Evolutionary conservation across 2,888 invertebrate genomes (phyloP), one percentile per base, ranked within the genome.

Genomic region (Lepidonotus clava): DNA sequence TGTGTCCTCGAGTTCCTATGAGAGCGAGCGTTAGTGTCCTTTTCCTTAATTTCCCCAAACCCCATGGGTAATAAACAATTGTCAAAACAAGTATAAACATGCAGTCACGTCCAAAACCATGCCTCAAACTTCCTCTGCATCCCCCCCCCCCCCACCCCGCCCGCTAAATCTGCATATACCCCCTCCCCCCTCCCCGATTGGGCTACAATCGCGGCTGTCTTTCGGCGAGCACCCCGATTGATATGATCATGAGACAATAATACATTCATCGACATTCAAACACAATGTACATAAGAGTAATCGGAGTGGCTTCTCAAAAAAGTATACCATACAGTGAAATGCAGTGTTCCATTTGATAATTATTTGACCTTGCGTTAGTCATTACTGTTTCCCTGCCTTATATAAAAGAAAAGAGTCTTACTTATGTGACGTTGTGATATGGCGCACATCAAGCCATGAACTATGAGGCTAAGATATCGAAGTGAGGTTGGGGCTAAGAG

Each of bases 221-320:
- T 61, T 61, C 38, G 71, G 71, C 24, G 38, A 71, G 71, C 71
- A 38, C 71, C 71, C 71, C 14, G 71, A 71, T 38, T 71, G 71
- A 71, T 71, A 71, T 71, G 71, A 71, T 71, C 38, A 34, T 38
- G 21, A 71, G 71, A 38, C 34, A 34, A 71, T 38, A 71, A 34
- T 36, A 71, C 71, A 71, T 38, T 38, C 71, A 14, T 38, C 34
- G 36, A 21, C 71, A 71, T 71, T 71, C 71, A 71, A 71, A 18
- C 71, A 71, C 71, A 71, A 71, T 71, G 71, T 71, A 71, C 71
- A 71, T 34, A 38, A 38, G 71, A 71, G 71, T 71, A 34, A 71
- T 71, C n/a, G 36, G 71, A 71, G 71, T 71, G 71, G 71, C 71
- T 11, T 38, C n/a, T 71, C 71, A 38, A 38, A 71, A 38, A 71